Evolutionary conservation across 1,140 invertebrate genomes (phyloP).

Genomic region (Pemphigus obesinymphae): DNA sequence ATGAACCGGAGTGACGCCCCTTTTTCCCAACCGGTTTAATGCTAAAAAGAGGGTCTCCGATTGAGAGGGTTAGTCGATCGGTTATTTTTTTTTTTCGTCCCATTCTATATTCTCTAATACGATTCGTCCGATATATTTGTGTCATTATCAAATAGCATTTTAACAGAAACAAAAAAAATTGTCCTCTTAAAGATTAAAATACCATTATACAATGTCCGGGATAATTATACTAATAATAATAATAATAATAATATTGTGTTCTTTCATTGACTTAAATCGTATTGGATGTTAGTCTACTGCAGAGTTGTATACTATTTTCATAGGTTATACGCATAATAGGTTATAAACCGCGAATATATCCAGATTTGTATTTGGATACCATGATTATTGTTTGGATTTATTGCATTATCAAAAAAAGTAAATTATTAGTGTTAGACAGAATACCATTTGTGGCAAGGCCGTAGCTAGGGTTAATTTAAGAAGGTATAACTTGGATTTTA

Average conservation of each 20-base stretch:
- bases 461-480: no score
- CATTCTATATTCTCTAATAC: background rate
- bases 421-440: no score
- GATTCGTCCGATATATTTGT: background rate
- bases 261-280: background rate
- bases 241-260: background rate
- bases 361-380: no score
- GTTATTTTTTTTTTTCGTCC: background rate
- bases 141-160: background rate
- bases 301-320: no score
- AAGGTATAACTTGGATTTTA: no score
- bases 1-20: background rate
- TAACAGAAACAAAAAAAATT: background rate
- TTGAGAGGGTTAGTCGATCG: background rate
- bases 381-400: no score
- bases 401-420: no score
- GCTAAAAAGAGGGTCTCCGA: background rate
- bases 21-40: background rate
- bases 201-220: background rate
- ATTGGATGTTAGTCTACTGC: no score
- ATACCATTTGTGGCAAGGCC: no score
- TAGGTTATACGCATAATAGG: no score
- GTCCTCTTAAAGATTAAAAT: background rate
- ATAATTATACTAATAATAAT: no score
- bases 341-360: no score